Conservation (phyloP, 1,140 invertebrate genomes). For the Drosophila novamexicana region DNA sequence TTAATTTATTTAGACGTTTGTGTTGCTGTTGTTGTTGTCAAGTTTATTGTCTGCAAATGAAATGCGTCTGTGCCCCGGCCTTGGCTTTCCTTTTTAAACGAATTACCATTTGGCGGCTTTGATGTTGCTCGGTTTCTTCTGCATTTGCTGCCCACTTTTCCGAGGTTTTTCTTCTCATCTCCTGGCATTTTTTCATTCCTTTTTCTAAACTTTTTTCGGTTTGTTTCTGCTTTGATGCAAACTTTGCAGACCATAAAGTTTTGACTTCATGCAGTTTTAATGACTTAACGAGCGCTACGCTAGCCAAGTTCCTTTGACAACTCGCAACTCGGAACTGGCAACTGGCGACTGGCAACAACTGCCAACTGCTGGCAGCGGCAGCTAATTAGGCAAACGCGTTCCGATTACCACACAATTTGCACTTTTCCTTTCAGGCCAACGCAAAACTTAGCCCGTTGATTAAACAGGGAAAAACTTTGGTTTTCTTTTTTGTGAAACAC, state of each 20-base stretch:
- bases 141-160: constrained; percentile 32
- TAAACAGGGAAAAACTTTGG: neutral
- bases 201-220: constrained; percentile 37
- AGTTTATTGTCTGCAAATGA: constrained; percentile 79
- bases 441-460: constrained; percentile 1
- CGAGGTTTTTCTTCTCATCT: constrained; percentile 30
- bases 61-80: constrained; percentile 54
- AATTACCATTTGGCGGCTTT: constrained; percentile 77
- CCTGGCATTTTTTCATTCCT: constrained; percentile 18
- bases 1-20: constrained; percentile 77
- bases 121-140: constrained; percentile 64
- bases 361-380: constrained; percentile 48
- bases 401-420: constrained; percentile 71
- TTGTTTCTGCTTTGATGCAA: constrained; percentile 73
- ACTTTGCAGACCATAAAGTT: constrained; percentile 82
- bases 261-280: constrained; percentile 82
- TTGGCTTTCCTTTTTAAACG: constrained; percentile 68
- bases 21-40: constrained; percentile 34
- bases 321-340: constrained; percentile 24
- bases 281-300: constrained; percentile 77
- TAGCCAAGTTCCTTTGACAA: constrained; percentile 53
- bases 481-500: neutral
- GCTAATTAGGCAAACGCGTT: constrained; percentile 74
- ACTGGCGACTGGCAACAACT: constrained; percentile 12
- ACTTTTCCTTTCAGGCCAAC: constrained; percentile 53